Evolutionary conservation across 1,140 invertebrate genomes (phyloP).

Genomic region (Aphis craccivora): DNA sequence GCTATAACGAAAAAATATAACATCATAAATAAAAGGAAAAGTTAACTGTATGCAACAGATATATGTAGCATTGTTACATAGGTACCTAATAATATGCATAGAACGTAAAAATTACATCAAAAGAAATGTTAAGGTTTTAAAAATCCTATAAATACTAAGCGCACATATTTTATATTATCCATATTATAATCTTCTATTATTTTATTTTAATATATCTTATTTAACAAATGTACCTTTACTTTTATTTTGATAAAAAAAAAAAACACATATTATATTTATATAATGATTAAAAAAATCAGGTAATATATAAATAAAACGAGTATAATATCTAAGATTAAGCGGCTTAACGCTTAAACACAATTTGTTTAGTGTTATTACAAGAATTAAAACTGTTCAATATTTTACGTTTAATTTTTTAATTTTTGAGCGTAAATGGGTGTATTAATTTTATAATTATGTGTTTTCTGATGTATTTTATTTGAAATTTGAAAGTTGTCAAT

Average conservation of each 20-base stretch:
- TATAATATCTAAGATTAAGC: not conserved
- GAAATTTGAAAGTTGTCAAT: no score
- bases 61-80: not conserved
- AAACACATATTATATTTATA: not conserved
- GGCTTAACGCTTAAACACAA: not conserved
- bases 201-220: not conserved
- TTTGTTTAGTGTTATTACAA: no score
- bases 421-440: no score
- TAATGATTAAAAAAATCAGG: not conserved
- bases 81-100: not conserved
- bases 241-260: not conserved
- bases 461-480: no score
- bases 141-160: not conserved
- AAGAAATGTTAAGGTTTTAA: not conserved
- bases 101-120: not conserved
- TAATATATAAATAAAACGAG: not conserved
- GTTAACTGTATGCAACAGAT: not conserved
- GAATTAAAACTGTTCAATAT: no score
- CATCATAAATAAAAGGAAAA: no score
- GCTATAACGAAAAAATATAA: conserved; percentile 58
- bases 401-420: no score
- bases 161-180: not conserved
- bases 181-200: not conserved
- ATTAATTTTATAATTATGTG: no score
- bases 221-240: not conserved